Evolutionary conservation across 2,797 vertebrate genomes (phyloP), one percentile per base, ranked within the genome.

Genomic region (Enteromius unitaeniatus): DNA sequence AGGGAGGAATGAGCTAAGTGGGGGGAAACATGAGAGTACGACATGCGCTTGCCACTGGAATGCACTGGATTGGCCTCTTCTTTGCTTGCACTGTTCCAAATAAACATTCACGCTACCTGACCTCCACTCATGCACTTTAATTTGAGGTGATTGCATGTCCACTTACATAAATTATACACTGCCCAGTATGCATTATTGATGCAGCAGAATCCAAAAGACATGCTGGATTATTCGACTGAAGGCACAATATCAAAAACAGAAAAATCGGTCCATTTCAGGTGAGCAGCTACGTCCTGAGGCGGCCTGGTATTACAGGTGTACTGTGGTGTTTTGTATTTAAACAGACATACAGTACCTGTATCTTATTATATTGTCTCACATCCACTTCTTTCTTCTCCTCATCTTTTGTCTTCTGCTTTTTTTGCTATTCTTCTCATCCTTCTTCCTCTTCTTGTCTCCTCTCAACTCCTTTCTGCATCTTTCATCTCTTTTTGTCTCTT

Each of bases 161-260:
- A 94, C 93, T 95, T 94, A 94, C 92, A 95, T 95, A 94, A 94
- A 95, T 95, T 94, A 94, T 94, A 91, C 90, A 92, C 90, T 86
- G 74, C 77, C 83, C 68, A 62, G 65, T 79, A 87, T 94, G 90
- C 90, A 95, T 94, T 94, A 95, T 94, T 94, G 93, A 95, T 93
- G 91, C 86, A 84, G 88, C 80, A 90, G 88, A 93, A 94, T 94
- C 92, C 92, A 93, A 92, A 94, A 93, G 90, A 89, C 91, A 91
- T 91, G 90, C 90, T 84, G 89, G 90, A 89, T 90, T 91, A 82
- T 19, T 88, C 88, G 84, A 82, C 88, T 89, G 85, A 85, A 87
- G 37, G 90, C 88, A 90, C 90, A 92, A 88, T 86, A 90, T 88
- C 88, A 88, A 78, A 82, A 84, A 81, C 49, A 81, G 28, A 75